Conservation (phyloP, 1,140 invertebrate genomes). For the Globodera rostochiensis region DNA sequence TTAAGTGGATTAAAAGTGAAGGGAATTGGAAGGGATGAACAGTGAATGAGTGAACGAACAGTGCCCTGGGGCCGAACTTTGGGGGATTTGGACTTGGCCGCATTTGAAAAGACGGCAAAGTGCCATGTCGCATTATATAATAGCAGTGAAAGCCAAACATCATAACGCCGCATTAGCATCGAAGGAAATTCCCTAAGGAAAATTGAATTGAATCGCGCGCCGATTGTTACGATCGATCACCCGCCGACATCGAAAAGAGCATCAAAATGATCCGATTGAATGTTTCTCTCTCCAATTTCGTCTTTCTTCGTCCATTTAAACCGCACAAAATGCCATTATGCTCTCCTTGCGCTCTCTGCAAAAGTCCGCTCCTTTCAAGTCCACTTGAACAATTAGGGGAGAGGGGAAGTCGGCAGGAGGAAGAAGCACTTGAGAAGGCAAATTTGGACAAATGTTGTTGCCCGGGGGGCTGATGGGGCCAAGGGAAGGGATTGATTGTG, state of each 20-base stretch:
- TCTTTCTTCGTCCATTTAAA: background rate
- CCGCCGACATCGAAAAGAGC: too few relatives aligned
- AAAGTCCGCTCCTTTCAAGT: background rate
- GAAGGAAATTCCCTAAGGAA: too few relatives aligned
- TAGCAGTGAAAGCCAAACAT: too few relatives aligned
- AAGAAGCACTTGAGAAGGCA: constrained; percentile 16
- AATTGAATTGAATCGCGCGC: too few relatives aligned
- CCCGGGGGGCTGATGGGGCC: too few relatives aligned
- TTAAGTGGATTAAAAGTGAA: constrained; percentile 18
- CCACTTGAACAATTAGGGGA: constrained; percentile 12
- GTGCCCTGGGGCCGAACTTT: background rate
- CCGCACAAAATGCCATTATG: background rate
- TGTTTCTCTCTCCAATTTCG: background rate
- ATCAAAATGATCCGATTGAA: background rate
- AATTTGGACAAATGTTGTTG: background rate
- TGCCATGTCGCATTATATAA: too few relatives aligned
- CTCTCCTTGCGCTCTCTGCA: background rate
- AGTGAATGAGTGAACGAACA: background rate
- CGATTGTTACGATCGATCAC: background rate
- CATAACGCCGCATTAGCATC: too few relatives aligned
- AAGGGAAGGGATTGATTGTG: constrained; percentile 7
- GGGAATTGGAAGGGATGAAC: background rate
- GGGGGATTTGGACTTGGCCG: background rate
- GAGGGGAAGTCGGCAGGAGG: background rate
- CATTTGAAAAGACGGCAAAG: background rate